Conservation (phyloP, 2,113 vertebrate genomes). For the Lutjanus erythropterus region DNA sequence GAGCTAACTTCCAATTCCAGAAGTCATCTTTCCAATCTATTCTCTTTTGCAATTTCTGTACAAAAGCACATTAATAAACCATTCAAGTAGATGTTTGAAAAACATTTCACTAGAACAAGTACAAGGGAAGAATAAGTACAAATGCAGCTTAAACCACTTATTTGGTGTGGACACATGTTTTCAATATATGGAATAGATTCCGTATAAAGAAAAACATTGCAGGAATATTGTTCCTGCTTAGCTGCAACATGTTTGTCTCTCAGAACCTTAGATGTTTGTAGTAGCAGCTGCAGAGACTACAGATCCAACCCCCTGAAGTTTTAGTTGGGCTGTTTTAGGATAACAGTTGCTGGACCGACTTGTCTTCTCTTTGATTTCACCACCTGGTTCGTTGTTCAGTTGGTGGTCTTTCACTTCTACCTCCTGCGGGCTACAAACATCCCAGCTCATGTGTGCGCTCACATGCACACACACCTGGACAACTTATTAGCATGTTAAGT, state of each 20-base stretch:
- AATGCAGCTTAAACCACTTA: too few relatives aligned
- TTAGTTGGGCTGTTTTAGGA: constrained; percentile 68
- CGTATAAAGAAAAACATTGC: neutral
- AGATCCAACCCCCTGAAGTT: constrained; percentile 72
- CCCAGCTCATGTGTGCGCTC: constrained; percentile 15
- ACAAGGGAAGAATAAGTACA: neutral
- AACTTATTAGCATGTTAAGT: constrained; percentile 74
- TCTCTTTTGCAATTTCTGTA: too few relatives aligned
- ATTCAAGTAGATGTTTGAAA: neutral
- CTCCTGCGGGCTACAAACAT: constrained; percentile 69
- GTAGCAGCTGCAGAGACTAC: constrained; percentile 66
- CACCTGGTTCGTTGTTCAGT: constrained; percentile 77
- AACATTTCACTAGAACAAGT: too few relatives aligned
- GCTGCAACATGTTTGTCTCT: constrained; percentile 35
- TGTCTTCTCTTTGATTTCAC: constrained; percentile 78
- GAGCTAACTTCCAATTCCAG: neutral
- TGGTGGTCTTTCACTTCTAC: constrained; percentile 74
- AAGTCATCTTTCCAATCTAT: neutral
- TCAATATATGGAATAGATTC: neutral
- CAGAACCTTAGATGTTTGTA: constrained; percentile 48
- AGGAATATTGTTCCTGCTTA: constrained; percentile 5
- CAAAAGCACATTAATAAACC: neutral
- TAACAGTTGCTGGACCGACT: constrained; percentile 74
- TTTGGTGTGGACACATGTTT: neutral
- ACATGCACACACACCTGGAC: constrained; percentile 59